These are phyloP conservation scores for Bubo blakistoni DNA, from an alignment of 2,113 vertebrate species.

Conservation along the genomic window DNA sequence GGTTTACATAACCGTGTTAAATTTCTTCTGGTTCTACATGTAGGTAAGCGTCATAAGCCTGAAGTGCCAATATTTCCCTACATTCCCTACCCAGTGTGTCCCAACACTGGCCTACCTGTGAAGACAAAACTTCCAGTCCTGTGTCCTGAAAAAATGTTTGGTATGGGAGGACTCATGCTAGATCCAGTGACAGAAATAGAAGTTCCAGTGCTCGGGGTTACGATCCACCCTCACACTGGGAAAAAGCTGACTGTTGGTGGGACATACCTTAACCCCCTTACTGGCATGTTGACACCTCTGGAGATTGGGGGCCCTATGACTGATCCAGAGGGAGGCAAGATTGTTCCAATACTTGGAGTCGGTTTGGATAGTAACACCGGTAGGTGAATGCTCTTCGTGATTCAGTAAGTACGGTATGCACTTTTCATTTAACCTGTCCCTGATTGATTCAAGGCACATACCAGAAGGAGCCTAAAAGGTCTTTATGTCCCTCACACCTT, in stretches of 20 bases:
- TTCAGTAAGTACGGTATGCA: too few species aligned
- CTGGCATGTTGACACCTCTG: conserved; percentile 75
- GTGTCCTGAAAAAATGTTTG: conserved; percentile 68
- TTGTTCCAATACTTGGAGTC: conserved; percentile 81
- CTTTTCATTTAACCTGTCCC: neutral
- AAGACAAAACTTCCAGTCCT: conserved; percentile 69
- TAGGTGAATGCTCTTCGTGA: conserved; percentile 26
- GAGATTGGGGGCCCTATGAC: conserved; percentile 83
- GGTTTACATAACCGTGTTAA: neutral
- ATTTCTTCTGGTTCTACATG: neutral
- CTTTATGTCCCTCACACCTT: neutral
- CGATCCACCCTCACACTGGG: conserved; percentile 81
- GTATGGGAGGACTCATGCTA: conserved; percentile 78
- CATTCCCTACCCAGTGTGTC: conserved; percentile 77
- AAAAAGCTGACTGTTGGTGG: conserved; percentile 82
- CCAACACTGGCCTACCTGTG: conserved; percentile 64
- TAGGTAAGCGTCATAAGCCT: conserved; percentile 73
- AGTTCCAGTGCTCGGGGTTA: conserved; percentile 86
- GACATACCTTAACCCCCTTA: conserved; percentile 80
- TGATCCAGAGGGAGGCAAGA: conserved; percentile 71
- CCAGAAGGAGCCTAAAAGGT: neutral
- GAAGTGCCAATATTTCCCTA: conserved; percentile 79
- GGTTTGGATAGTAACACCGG: conserved; percentile 80
- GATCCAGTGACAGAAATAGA: conserved; percentile 80
- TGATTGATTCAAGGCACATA: neutral